phyloP scores from a whole-genome alignment of 2,113 vertebrate genomes.

The Engystomops pustulosus region DNA sequence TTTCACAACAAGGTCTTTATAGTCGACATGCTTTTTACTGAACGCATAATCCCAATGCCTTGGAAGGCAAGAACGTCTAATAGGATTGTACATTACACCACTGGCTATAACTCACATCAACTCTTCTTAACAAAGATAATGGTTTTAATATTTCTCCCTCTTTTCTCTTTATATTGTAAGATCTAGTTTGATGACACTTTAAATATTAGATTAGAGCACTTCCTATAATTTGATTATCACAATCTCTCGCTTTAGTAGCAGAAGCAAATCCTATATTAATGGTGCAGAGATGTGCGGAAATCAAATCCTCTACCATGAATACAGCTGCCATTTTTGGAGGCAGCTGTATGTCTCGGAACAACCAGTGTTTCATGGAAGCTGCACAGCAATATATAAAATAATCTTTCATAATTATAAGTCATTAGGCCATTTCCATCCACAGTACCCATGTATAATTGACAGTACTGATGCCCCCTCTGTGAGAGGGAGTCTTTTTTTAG shows the following conservation, averaged over 20 bases:
- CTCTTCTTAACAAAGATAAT: slow-evolving; percentile 8
- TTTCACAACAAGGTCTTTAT: slow-evolving; percentile 80
- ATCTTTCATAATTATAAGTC: too few species aligned
- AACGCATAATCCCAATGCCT: slow-evolving; percentile 68
- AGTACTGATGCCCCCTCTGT: too few species aligned
- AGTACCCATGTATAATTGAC: too few species aligned
- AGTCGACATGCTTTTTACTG: slow-evolving; percentile 72
- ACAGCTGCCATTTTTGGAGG: not conserved
- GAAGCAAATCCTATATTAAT: not conserved
- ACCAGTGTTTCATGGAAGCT: too few species aligned
- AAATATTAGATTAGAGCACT: not conserved
- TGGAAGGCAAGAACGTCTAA: slow-evolving; percentile 64
- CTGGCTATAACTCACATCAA: slow-evolving; percentile 31
- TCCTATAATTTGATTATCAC: not conserved
- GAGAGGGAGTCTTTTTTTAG: too few species aligned
- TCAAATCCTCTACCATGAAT: not conserved
- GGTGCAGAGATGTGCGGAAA: not conserved
- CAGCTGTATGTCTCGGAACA: too few species aligned
- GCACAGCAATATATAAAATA: too few species aligned
- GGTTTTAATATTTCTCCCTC: not conserved
- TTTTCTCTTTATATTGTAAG: not conserved
- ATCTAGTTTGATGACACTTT: not conserved
- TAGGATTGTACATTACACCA: slow-evolving; percentile 49
- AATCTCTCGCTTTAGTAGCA: not conserved
- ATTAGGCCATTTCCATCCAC: too few species aligned